A percentile compares a stretch with the other conserved stretches of the same genome.
phyloP scores from a whole-genome alignment of 2,797 vertebrate genomes.

The Petrocephalus sullivani region DNA sequence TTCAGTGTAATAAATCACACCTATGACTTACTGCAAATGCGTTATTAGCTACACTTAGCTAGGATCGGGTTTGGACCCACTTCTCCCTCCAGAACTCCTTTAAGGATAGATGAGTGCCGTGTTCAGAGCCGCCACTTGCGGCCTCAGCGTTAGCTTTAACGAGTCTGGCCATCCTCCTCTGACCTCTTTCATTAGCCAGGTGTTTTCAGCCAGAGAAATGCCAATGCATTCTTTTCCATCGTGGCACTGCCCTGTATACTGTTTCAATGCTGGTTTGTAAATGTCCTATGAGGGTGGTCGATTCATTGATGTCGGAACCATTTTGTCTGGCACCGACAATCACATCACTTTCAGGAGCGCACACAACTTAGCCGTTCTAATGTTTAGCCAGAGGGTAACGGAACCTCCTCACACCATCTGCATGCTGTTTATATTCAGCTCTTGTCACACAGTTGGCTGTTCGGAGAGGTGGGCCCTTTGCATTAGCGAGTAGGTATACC shows the following conservation, averaged over 20 bases:
- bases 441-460: background rate
- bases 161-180: background rate
- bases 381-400: background rate
- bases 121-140: background rate
- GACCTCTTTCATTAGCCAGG: background rate
- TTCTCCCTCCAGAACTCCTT: background rate
- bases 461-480: background rate
- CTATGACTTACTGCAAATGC: background rate
- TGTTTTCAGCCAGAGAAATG: background rate
- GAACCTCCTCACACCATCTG: background rate
- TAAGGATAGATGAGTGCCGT: background rate
- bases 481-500: background rate
- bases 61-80: background rate
- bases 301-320: background rate
- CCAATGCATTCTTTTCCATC: background rate
- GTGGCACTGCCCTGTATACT: background rate
- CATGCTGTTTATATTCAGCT: background rate
- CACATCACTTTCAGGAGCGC: background rate
- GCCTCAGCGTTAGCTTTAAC: background rate
- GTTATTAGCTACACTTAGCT: background rate
- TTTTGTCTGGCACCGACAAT: background rate
- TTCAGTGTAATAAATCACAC: background rate
- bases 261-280: background rate
- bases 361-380: background rate
- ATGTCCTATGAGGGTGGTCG: background rate